Conservation (phyloP, 1,140 invertebrate genomes). For the Drosophila saltans region DNA sequence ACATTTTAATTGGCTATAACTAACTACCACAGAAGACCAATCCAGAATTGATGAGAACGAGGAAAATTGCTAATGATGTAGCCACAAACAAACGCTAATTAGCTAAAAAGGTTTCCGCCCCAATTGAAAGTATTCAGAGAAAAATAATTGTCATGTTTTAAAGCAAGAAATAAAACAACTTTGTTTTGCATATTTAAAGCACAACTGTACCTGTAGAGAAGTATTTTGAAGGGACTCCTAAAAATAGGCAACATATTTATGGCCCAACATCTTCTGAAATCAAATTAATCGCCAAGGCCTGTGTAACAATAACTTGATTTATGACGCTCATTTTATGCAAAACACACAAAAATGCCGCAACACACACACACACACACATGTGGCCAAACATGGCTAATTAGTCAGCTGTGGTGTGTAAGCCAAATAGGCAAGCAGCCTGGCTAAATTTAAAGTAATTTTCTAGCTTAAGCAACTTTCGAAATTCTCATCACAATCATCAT, state of each 20-base stretch:
- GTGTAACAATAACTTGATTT: constrained; percentile 62
- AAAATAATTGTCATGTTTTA: neutral
- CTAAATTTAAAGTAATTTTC: constrained; percentile 50
- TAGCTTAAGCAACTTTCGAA: constrained; percentile 22
- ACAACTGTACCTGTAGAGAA: neutral
- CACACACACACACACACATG: neutral
- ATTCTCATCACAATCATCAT: constrained; percentile 40
- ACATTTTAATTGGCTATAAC: constrained; percentile 59
- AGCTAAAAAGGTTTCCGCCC: constrained; percentile 26
- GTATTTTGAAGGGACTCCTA: neutral
- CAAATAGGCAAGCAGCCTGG: constrained; percentile 37
- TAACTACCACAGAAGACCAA: constrained; percentile 7
- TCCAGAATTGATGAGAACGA: neutral
- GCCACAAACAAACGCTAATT: constrained; percentile 23
- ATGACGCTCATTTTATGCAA: constrained; percentile 53
- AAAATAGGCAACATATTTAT: constrained; percentile 9
- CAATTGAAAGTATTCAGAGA: neutral
- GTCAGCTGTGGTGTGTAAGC: constrained; percentile 16
- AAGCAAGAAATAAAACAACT: neutral
- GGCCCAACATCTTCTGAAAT: constrained; percentile 30
- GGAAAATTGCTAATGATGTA: constrained; percentile 3
- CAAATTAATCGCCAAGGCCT: constrained; percentile 39
- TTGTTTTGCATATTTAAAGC: constrained; percentile 7
- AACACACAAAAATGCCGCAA: constrained; percentile 41
- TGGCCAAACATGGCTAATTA: constrained; percentile 59